Evolutionary conservation across 2,888 invertebrate genomes (phyloP).

Genomic region (Miltochrista miniata): DNA sequence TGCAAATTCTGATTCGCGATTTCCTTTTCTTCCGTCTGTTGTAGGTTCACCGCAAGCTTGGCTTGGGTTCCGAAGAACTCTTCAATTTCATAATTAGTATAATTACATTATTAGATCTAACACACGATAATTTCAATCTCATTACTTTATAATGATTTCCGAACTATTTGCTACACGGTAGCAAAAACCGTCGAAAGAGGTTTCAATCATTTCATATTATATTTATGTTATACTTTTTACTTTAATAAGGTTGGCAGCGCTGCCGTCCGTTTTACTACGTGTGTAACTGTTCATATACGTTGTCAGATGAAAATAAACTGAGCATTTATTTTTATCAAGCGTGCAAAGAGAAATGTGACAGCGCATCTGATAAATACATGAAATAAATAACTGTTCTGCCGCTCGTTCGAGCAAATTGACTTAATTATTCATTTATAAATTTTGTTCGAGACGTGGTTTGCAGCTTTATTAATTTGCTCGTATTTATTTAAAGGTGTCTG

Average conservation of each 20-base stretch:
- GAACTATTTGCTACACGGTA: no score
- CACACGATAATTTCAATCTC: no score
- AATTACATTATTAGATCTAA: no score
- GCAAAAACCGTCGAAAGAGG: neutral
- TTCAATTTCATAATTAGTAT: no score
- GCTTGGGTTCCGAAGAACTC: no score
- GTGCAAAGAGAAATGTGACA: constrained; percentile 43
- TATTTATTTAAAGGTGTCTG: constrained; percentile 1
- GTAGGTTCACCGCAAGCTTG: no score
- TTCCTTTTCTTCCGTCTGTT: no score
- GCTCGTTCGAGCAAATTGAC: constrained; percentile 56
- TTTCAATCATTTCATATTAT: neutral
- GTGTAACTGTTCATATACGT: constrained; percentile 29
- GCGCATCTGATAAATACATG: constrained; percentile 59
- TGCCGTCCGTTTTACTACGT: neutral
- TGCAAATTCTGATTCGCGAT: no score
- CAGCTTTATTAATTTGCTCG: constrained; percentile 14
- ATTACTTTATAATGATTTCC: no score
- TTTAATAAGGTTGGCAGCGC: neutral
- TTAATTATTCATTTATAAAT: constrained; percentile 30
- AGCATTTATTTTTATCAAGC: constrained; percentile 57
- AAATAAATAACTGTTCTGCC: constrained; percentile 50
- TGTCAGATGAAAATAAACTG: constrained; percentile 49
- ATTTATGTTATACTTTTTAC: neutral
- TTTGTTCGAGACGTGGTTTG: constrained; percentile 9